Conservation (phyloP, 2,113 vertebrate genomes). For the Notarius quadriscutis region DNA sequence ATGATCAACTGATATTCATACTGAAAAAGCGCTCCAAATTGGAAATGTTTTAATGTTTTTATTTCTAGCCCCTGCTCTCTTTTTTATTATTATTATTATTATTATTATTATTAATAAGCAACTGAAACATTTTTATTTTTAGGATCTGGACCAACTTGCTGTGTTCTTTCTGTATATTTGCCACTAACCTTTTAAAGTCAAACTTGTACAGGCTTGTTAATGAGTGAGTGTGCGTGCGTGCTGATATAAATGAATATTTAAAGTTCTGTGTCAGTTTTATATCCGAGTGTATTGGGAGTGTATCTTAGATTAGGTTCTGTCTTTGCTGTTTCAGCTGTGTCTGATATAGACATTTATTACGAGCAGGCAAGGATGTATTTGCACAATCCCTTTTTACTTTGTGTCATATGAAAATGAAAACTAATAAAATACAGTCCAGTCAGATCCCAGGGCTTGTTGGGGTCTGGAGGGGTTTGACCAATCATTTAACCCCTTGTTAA, state of each 20-base stretch:
- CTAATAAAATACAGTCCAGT: constrained; percentile 54
- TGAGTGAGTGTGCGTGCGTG: neutral
- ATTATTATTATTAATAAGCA: constrained; percentile 1
- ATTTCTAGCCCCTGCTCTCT: constrained; percentile 53
- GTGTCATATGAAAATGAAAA: constrained; percentile 45
- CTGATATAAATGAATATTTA: constrained; percentile 64
- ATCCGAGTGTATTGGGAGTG: constrained; percentile 48
- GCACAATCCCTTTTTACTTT: constrained; percentile 58
- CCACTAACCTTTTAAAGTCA: constrained; percentile 55
- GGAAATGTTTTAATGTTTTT: constrained; percentile 33
- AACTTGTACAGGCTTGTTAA: constrained; percentile 45
- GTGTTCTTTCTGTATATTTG: constrained; percentile 57
- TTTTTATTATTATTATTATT: constrained; percentile 27
- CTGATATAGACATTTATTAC: constrained; percentile 40
- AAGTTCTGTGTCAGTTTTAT: constrained; percentile 63
- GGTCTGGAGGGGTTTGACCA: constrained; percentile 47
- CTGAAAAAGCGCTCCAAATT: neutral
- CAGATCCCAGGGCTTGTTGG: constrained; percentile 39
- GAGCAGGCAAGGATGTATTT: constrained; percentile 50
- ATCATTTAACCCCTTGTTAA: constrained; percentile 18
- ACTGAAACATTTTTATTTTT: constrained; percentile 48
- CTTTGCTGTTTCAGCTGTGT: constrained; percentile 42
- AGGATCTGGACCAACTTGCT: constrained; percentile 68
- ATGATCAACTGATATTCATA: neutral
- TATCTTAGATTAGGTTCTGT: constrained; percentile 36